Evolutionary conservation across 2,113 vertebrate species (phyloP).

Genomic region (Crotalus viridis): DNA sequence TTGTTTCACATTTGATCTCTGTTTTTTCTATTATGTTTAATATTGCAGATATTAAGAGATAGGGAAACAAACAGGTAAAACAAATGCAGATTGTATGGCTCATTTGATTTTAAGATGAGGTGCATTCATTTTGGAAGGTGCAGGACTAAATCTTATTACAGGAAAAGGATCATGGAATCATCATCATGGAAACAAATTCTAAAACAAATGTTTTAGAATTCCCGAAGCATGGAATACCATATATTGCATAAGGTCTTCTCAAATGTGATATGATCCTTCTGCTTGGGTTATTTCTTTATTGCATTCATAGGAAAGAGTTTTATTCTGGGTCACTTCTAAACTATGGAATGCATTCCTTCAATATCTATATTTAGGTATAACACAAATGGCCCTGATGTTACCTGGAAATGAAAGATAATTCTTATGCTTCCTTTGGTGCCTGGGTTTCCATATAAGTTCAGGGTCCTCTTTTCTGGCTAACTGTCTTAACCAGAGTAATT

Average conservation of each 20-base stretch:
- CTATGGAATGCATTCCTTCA: background rate
- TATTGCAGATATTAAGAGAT: background rate
- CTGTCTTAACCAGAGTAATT: background rate
- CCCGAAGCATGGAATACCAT: slow-evolving; percentile 23
- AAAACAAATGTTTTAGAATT: slow-evolving; percentile 32
- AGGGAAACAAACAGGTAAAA: background rate
- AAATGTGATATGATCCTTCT: background rate
- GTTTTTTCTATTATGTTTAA: background rate
- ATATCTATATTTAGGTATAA: background rate
- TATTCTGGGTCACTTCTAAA: background rate
- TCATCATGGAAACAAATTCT: slow-evolving; percentile 37
- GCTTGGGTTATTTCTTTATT: background rate
- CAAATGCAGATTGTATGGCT: slow-evolving; percentile 6
- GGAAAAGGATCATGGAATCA: slow-evolving; percentile 41
- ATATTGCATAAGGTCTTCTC: background rate
- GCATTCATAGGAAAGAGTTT: background rate
- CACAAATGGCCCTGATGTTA: background rate
- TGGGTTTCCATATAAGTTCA: background rate
- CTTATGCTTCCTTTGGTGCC: background rate
- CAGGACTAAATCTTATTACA: slow-evolving; percentile 29
- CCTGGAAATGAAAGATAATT: background rate
- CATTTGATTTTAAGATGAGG: slow-evolving; percentile 12
- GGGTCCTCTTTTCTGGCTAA: background rate
- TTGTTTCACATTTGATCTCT: background rate
- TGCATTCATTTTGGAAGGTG: slow-evolving; percentile 42